These are phyloP conservation scores for Lanistes nyassanus DNA, from an alignment of 1,140 invertebrate genomes.

Conservation along the genomic window DNA sequence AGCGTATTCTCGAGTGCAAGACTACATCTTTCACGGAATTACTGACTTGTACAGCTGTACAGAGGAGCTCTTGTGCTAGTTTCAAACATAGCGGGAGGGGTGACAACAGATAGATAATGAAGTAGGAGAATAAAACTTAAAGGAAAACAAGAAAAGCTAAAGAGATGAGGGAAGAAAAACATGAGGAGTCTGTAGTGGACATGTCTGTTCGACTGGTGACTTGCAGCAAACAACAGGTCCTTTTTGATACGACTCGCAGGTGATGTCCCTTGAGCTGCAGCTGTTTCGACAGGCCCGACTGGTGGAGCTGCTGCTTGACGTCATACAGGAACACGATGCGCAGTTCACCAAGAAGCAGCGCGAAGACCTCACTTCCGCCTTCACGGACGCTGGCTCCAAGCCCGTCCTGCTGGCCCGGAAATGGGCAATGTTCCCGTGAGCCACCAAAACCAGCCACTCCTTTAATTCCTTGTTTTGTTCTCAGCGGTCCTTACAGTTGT, in stretches of 20 bases:
- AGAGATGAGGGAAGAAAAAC: not conserved
- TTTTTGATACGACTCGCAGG: not conserved
- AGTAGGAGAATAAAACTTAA: not conserved
- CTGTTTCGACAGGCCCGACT: slow-evolving; percentile 19
- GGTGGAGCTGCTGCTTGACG: slow-evolving; percentile 23
- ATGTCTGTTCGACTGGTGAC: too few species aligned
- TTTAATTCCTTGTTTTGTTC: too few species aligned
- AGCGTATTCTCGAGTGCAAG: too few species aligned
- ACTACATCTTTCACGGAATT: too few species aligned
- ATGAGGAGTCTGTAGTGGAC: not conserved
- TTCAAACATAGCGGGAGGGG: not conserved
- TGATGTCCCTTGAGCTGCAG: slow-evolving; percentile 23
- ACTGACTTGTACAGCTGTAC: too few species aligned
- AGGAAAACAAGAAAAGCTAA: not conserved
- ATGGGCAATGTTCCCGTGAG: too few species aligned
- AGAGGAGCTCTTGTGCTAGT: not conserved
- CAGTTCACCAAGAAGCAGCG: slow-evolving; percentile 19
- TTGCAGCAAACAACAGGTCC: too few species aligned
- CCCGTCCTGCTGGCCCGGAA: slow-evolving; percentile 5
- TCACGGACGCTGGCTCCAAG: slow-evolving; percentile 10
- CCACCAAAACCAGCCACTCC: too few species aligned
- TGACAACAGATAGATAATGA: not conserved
- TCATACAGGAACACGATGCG: slow-evolving; percentile 17
- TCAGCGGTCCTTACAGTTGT: too few species aligned
- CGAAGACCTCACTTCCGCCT: slow-evolving; percentile 20